Evolutionary conservation across 2,888 invertebrate genomes (phyloP).

Genomic region (Pardosa pseudoannulata): DNA sequence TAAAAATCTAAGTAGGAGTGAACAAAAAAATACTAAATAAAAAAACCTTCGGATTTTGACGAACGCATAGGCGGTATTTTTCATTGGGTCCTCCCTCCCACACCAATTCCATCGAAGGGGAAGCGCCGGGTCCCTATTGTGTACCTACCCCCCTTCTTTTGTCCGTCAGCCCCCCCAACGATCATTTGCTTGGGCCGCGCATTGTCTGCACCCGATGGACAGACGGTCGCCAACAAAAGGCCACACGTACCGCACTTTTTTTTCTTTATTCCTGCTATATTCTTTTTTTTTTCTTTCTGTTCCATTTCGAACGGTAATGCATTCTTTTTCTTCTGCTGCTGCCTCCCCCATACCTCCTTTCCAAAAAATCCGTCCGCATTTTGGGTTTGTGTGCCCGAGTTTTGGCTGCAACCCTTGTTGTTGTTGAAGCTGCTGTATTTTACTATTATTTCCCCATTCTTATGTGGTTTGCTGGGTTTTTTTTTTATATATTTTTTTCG

Average conservation of each 20-base stretch:
- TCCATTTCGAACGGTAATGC: conserved; percentile 62
- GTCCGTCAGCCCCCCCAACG: conserved; percentile 39
- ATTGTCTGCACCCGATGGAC: conserved; percentile 55
- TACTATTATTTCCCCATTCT: conserved; percentile 3
- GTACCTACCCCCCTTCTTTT: background rate
- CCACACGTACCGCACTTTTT: conserved; percentile 55
- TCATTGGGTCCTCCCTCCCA: conserved; percentile 51
- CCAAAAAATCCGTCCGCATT: background rate
- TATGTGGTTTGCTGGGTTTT: background rate
- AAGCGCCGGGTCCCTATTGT: background rate
- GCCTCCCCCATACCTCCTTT: no score
- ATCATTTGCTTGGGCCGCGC: conserved; percentile 55
- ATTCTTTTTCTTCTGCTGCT: conserved; percentile 50
- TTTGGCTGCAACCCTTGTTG: background rate
- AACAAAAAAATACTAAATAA: background rate
- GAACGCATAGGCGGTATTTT: conserved; percentile 62
- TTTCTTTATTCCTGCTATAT: background rate
- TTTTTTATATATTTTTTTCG: no score
- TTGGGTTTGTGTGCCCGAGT: background rate
- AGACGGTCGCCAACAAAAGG: conserved; percentile 60
- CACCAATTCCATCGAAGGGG: conserved; percentile 40
- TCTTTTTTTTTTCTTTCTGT: conserved; percentile 23
- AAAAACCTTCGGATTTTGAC: conserved; percentile 37
- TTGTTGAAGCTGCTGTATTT: background rate
- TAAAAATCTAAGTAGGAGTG: background rate